Evolutionary conservation across 2,888 invertebrate species (phyloP), one percentile per base, ranked within the genome.

Genomic region (Agriotes lineatus): DNA sequence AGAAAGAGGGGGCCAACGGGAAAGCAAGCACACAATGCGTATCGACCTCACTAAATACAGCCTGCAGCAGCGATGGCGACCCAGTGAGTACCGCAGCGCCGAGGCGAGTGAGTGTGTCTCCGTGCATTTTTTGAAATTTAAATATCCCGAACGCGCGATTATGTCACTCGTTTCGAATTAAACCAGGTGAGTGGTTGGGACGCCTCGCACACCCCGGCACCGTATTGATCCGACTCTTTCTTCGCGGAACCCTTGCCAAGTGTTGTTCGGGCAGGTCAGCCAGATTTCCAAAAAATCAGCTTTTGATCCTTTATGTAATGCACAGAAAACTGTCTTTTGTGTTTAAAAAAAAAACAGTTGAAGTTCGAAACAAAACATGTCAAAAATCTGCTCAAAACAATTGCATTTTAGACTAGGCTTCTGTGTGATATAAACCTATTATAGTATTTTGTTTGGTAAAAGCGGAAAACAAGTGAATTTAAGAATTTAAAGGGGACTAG

Each of bases 1-100:
- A 48, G 48, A 50, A 37, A 61, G 22, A 50, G 61, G 61, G 52
- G 33, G 18, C 18, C n/a, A 39, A 33, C 33, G 22, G 48, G 50
- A 65, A 63, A 45, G 56, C 54, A 64, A 57, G 48, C 48, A 35
- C 18, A 39, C 22, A 57, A 45, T 33, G 33, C 57, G 39, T 69
- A 69, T 69, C 69, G 69, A 69, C 69, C 64, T 50, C 57, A 58
- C 61, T 68, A 62, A 64, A 69, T 52, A 66, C 66, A 37, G 48
- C 14, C 56, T 42, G 58, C 59, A 59, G 58, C 48, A 37, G 39
- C 66, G 66, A 66, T 66, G 58, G 66, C 66, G 66, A 66, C 59
- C 39, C 66, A 66, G 66, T 66, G 66, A 66, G 59, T n/a, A n/a
- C n/a, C n/a, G n/a, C n/a, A 52, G 66, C 66, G 66, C 59, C 45